Conservation (phyloP, 2,113 vertebrate genomes). For the Petrocephalus microphthalmus region DNA sequence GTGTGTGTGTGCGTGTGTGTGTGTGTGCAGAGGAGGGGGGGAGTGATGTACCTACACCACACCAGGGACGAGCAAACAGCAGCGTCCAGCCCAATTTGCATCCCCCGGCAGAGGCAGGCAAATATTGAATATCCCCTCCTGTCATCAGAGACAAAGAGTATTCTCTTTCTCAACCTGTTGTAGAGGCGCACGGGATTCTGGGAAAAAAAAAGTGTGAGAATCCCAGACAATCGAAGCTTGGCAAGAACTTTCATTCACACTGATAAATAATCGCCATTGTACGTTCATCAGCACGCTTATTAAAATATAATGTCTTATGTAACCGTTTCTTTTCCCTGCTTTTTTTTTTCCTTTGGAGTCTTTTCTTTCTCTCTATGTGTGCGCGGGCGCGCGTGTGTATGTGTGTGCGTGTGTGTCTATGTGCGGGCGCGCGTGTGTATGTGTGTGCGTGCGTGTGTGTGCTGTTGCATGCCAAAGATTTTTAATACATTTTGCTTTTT, state of each 20-base stretch:
- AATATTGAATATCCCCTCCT: slow-evolving; percentile 32
- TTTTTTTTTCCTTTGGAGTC: slow-evolving; percentile 18
- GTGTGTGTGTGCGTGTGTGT: slow-evolving; percentile 17
- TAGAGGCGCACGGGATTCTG: slow-evolving; percentile 1
- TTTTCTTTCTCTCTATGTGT: slow-evolving; percentile 13
- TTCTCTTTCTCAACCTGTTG: slow-evolving; percentile 37
- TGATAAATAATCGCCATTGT: slow-evolving; percentile 10
- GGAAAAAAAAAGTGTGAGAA: slow-evolving; percentile 14
- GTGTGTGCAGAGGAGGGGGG: slow-evolving; percentile 15
- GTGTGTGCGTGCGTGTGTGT: slow-evolving; percentile 38
- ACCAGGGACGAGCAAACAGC: slow-evolving; percentile 29
- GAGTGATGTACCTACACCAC: slow-evolving; percentile 24
- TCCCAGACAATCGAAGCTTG: slow-evolving; percentile 3
- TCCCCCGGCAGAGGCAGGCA: slow-evolving; percentile 20
- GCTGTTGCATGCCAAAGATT: slow-evolving; percentile 19
- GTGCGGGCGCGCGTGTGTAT: slow-evolving; percentile 26
- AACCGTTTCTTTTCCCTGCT: slow-evolving; percentile 27
- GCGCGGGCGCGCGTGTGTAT: neutral
- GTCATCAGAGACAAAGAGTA: slow-evolving; percentile 27
- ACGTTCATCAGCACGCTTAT: slow-evolving; percentile 5
- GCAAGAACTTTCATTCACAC: slow-evolving; percentile 1
- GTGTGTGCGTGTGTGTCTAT: slow-evolving; percentile 33
- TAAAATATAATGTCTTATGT: slow-evolving; percentile 16
- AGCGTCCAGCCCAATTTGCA: slow-evolving; percentile 23
- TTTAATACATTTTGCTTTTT: slow-evolving; percentile 3